Base-by-base conservation (phyloP, 2,888 invertebrate species). In the Odontocerum albicorne region DNA sequence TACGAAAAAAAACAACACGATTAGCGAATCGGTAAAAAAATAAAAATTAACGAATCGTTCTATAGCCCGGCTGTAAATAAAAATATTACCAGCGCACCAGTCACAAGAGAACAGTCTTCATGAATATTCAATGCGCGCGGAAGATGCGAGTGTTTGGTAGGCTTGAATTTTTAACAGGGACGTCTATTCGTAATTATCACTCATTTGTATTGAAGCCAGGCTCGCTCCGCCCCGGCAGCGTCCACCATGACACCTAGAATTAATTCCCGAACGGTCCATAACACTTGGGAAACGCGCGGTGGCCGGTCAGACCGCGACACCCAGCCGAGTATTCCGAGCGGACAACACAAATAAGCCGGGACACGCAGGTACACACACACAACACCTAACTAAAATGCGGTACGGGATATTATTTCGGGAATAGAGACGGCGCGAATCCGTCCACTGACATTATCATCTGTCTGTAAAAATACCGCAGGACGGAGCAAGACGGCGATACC, bases 331-430 rank as follows among this genome's bases (percentile, higher is more conserved):
- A 53, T 46, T 32, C 46, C 46, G 38, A 46, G 33, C 49, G 39
- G 32, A 53, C 46, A 53, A 53, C 53, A 53, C 53, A 46, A 53
- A 46, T 47, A 43, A 35, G 19, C 17, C 50, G 19, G 31, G n/a
- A 53, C 53, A 33, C 49, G 17, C 49, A 13, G 39, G 39, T 16
- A 19, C 39, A 49, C 49, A 42, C 6, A 15, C 38, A 32, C 32
- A 40, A 40, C 49, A 49, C 53, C 46, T 45, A 52, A 52, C 53
- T 49, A 44, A 55, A 59, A 59, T 59, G 59, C 59, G 59, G 59
- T 39, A 33, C 47, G 44, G 38, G 49, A 44, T 47, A 57, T 53
- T 52, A 57, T 53, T 52, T 56, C 38, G 35, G 47, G 57, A 51
- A 32, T 17, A 42, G 27, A 36, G 42, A 42, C 45, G 55, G 27